Evolutionary conservation across 2,888 invertebrate species (phyloP).

Genomic region (Cyaniris semiargus): DNA sequence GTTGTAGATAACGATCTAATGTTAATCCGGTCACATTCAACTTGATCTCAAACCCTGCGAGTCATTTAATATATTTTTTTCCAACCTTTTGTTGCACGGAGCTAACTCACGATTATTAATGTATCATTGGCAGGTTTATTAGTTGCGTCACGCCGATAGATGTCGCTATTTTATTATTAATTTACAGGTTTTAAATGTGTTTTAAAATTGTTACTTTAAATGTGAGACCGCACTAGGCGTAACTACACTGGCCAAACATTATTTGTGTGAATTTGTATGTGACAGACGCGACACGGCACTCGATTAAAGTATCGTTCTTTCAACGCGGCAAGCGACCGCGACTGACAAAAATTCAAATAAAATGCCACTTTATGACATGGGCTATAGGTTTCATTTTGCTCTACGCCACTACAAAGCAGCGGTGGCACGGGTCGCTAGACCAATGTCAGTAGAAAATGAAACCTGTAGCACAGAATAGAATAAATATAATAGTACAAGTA

Average conservation of each 20-base stretch:
- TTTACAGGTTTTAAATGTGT: not conserved
- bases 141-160: not conserved
- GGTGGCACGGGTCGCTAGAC: too few relatives aligned
- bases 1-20: conserved; percentile 41
- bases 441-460: too few relatives aligned
- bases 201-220: conserved; percentile 2
- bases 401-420: too few relatives aligned
- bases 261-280: not conserved
- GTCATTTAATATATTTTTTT: conserved; percentile 65
- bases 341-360: too few relatives aligned
- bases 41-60: conserved; percentile 72
- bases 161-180: conserved; percentile 2
- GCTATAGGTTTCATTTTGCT: too few relatives aligned
- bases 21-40: conserved; percentile 52
- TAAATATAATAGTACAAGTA: too few relatives aligned
- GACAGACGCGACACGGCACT: not conserved
- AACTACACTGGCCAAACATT: not conserved
- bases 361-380: too few relatives aligned
- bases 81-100: conserved; percentile 37
- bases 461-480: too few relatives aligned
- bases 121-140: not conserved
- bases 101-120: conserved; percentile 3
- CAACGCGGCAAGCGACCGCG: too few relatives aligned
- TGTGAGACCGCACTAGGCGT: not conserved
- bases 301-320: too few relatives aligned